Evolutionary conservation across 2,888 invertebrate species (phyloP), one percentile per base, ranked within the genome.

Genomic region (Labia minor): DNA sequence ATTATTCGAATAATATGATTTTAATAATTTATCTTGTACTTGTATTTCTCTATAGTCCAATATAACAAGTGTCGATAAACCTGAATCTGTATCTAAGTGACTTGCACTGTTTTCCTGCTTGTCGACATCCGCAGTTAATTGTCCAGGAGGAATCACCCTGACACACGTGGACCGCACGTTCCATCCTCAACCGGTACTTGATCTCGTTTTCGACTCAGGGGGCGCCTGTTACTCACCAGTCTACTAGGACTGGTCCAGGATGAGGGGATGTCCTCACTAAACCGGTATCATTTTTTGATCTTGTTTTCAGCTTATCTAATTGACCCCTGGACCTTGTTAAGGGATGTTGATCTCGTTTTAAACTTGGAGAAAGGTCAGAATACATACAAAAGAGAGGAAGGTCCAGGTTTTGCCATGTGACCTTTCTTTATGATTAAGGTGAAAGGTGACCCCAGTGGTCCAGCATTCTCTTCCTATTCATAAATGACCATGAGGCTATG

Each of bases 141-240:
- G 26, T 8, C 26, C 26, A 8, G 26, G n/a, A n/a, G n/a, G n/a
- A n/a, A n/a, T n/a, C n/a, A n/a, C n/a, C n/a, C n/a, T n/a, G n/a
- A n/a, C n/a, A n/a, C 49, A 49, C 49, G 49, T 49, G 49, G 49
- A 49, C 49, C 49, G n/a, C 49, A 49, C 49, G 49, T 49, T 49
- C 49, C 16, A 49, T n/a, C n/a, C 14, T 49, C 49, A 49, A 49
- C 49, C 49, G 49, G 49, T 49, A 49, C 16, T 16, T 49, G 49
- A 49, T 49, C 49, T 49, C 49, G 49, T 49, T 49, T 49, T 49
- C n/a, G n/a, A 49, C 49, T 49, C 49, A 33, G 49, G 8, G 14
- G 8, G n/a, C 26, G 4, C 26, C 3, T 3, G 26, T 26, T 26
- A 3, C 26, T 26, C 26, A 8, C 26, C 3, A 49, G 2, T 49